Evolutionary conservation across 2,888 invertebrate species (phyloP).

Genomic region (Palloptera scutellata): DNA sequence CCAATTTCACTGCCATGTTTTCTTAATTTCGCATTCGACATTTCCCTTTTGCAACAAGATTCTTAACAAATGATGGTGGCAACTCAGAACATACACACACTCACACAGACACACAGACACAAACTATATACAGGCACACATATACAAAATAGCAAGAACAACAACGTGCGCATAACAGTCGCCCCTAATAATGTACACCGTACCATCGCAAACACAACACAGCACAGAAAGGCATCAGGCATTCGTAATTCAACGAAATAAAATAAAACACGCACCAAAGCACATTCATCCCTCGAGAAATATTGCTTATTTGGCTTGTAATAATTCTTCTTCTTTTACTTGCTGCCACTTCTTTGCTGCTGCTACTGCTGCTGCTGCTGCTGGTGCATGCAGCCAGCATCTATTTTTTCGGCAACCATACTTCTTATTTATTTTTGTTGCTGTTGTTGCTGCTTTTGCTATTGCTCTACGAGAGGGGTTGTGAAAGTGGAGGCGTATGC

Average conservation of each 20-base stretch:
- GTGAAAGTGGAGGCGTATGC: conserved; percentile 12
- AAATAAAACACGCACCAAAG: conserved; percentile 64
- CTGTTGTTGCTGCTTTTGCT: conserved; percentile 16
- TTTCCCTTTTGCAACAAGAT: conserved; percentile 46
- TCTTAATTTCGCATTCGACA: conserved; percentile 60
- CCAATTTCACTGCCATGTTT: conserved; percentile 59
- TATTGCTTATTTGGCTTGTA: conserved; percentile 62
- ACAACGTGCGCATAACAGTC: conserved; percentile 35
- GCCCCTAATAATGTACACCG: conserved; percentile 42
- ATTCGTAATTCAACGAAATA: conserved; percentile 59
- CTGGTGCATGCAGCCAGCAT: conserved; percentile 4
- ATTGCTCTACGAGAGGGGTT: conserved; percentile 39
- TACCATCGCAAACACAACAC: conserved; percentile 26
- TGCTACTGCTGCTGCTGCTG: conserved; percentile 9
- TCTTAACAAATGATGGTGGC: conserved; percentile 37
- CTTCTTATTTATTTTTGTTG: conserved; percentile 18
- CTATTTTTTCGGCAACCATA: conserved; percentile 39
- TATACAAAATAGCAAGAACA: conserved; percentile 18
- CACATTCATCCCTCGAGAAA: conserved; percentile 63
- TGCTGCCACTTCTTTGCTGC: conserved; percentile 27
- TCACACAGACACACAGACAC: conserved; percentile 28
- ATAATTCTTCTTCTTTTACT: conserved; percentile 52
- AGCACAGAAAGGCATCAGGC: conserved; percentile 40
- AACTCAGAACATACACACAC: conserved; percentile 42
- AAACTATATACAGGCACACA: conserved; percentile 26